Evolutionary conservation across 1,140 invertebrate species (phyloP).

Genomic region (Leptoteleia sp.): DNA sequence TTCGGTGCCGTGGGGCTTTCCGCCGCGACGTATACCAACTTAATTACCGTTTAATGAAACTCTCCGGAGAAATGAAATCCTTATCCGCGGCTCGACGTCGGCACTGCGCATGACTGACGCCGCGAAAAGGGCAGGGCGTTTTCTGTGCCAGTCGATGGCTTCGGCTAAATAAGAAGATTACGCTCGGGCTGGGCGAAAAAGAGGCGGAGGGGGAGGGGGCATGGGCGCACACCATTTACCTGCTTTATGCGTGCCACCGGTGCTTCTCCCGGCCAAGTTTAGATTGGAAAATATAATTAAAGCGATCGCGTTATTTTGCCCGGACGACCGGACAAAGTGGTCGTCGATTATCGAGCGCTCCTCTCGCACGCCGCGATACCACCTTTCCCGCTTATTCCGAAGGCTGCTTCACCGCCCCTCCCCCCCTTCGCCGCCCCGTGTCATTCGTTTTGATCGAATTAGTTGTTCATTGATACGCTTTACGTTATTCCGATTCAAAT

Average conservation of each 20-base stretch:
- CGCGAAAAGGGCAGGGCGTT: slow-evolving; percentile 47
- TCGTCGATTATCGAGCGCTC: too few species aligned
- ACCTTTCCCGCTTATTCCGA: too few species aligned
- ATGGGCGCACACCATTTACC: too few species aligned
- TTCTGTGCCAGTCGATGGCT: slow-evolving; percentile 41
- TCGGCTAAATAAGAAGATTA: slow-evolving; percentile 52
- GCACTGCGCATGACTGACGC: slow-evolving; percentile 33
- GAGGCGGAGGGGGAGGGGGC: slow-evolving; percentile 5
- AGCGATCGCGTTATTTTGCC: neutral
- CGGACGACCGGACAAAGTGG: too few species aligned
- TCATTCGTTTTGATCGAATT: too few species aligned
- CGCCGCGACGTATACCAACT: slow-evolving; percentile 69
- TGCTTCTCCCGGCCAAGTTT: slow-evolving; percentile 18
- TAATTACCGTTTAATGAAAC: slow-evolving; percentile 79
- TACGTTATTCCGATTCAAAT: too few species aligned
- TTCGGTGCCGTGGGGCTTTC: slow-evolving; percentile 58
- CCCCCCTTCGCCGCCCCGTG: too few species aligned
- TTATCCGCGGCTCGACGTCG: slow-evolving; percentile 67
- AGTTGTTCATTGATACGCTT: too few species aligned
- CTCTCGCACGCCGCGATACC: too few species aligned
- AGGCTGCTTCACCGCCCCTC: too few species aligned
- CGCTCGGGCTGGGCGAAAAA: neutral
- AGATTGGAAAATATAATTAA: slow-evolving; percentile 51
- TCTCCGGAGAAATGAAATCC: slow-evolving; percentile 75
- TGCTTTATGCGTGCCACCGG: slow-evolving; percentile 35